Base-by-base conservation (phyloP, 23 tunicate species). In the Ciona savignyi region DNA sequence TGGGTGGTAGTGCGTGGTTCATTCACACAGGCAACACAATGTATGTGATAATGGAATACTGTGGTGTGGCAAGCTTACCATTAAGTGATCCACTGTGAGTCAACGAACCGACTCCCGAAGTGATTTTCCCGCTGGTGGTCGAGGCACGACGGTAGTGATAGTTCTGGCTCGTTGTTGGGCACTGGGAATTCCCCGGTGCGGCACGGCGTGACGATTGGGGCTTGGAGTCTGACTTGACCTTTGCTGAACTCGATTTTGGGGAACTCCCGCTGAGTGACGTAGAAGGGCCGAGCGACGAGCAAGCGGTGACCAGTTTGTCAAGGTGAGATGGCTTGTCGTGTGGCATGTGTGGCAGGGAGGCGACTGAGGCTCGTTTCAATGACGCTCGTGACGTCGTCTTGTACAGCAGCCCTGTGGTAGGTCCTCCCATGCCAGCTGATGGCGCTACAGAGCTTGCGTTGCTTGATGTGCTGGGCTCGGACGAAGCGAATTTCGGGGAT, bases 41-140 rank as follows among this genome's bases (percentile, higher is more conserved):
- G n/a, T n/a, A n/a, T n/a, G n/a, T n/a, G n/a, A n/a, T n/a, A n/a
- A n/a, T n/a, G n/a, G n/a, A n/a, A n/a, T n/a, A n/a, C n/a, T n/a
- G n/a, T n/a, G n/a, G n/a, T n/a, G n/a, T n/a, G n/a, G n/a, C n/a
- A n/a, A n/a, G n/a, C n/a, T n/a, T n/a, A n/a, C n/a, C n/a, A n/a
- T n/a, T n/a, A n/a, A n/a, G 65, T 35, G 77, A 73, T 22, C 77
- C 78, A 32, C 29, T 51, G 32, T 81, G 78, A 34, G 86, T 32
- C 23, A 81, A 67, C 9, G 86, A 67, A 2, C 86, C 86, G 60
- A 81, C 74, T 15, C 95, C 95, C 3, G 95, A 87, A 19, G 95
- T 87, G 34, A 87, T 75, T 51, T 65, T 63, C 1, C 86, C 95
- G 67, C 78, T 74, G 15, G 90, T 78, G 34, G 83, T 78, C 62